These are phyloP conservation scores for Drosophila kokeensis DNA, from an alignment of 2,888 invertebrate species.

Conservation along the genomic window DNA sequence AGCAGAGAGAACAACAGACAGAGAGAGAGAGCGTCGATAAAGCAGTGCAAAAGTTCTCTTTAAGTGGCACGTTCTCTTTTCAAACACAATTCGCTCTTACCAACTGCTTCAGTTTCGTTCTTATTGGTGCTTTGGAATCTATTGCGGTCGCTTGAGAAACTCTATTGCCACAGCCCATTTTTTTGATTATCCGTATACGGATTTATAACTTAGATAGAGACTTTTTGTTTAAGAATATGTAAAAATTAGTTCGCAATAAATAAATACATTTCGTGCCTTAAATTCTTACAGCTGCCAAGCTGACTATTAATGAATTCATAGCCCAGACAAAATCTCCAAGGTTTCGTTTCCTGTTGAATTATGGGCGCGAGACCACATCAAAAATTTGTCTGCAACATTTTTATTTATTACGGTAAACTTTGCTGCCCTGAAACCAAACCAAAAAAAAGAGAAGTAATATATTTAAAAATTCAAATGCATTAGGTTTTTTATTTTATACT, in stretches of 20 bases:
- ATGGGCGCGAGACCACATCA: slow-evolving; percentile 21
- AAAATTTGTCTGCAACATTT: slow-evolving; percentile 43
- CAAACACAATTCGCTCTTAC: slow-evolving; percentile 30
- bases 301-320: slow-evolving; percentile 25
- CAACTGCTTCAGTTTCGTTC: slow-evolving; percentile 20
- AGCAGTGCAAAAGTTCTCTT: slow-evolving; percentile 60
- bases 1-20: not conserved
- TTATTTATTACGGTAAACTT: slow-evolving; percentile 67
- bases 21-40: slow-evolving; percentile 38
- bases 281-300: slow-evolving; percentile 15
- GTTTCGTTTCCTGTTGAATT: slow-evolving; percentile 9
- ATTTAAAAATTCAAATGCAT: slow-evolving; percentile 60
- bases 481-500: slow-evolving; percentile 22
- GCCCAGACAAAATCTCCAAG: not conserved
- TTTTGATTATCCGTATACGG: slow-evolving; percentile 7
- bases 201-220: not conserved
- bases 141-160: slow-evolving; percentile 22
- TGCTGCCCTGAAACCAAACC: not conserved
- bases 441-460: slow-evolving; percentile 10
- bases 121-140: slow-evolving; percentile 55
- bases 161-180: slow-evolving; percentile 55
- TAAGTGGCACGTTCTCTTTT: slow-evolving; percentile 21
- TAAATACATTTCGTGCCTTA: not conserved
- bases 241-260: not conserved
- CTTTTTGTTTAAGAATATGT: not conserved